Evolutionary conservation across 2,113 vertebrate genomes (phyloP).

Genomic region (Sula dactylatra): DNA sequence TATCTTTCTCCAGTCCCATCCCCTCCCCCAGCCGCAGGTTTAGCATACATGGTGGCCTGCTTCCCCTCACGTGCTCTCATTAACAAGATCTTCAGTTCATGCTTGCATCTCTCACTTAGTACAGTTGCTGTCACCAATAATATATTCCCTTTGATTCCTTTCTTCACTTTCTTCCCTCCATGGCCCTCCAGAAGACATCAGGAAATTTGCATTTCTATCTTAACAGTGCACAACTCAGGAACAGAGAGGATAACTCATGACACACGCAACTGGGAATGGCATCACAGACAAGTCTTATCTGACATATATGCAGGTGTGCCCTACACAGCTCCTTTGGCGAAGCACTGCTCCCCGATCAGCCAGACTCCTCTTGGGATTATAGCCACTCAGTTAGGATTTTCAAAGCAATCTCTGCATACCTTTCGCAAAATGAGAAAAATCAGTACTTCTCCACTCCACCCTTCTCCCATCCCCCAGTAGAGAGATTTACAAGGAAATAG

Average conservation of each 20-base stretch:
- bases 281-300: neutral
- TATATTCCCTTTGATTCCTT: constrained; percentile 43
- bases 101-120: neutral
- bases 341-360: neutral
- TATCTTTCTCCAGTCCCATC: neutral
- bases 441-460: neutral
- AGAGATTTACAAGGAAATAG: neutral
- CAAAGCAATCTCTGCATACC: neutral
- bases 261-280: neutral
- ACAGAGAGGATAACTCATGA: neutral
- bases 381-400: neutral
- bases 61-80: neutral
- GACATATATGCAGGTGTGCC: neutral
- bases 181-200: neutral
- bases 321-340: neutral
- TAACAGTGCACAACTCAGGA: neutral
- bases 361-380: neutral
- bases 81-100: neutral
- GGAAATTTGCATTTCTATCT: constrained; percentile 38
- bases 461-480: neutral
- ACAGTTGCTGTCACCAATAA: neutral
- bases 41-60: accelerated
- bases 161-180: neutral
- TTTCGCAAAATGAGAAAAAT: neutral
- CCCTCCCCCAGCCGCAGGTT: neutral